Conservation (phyloP, 2,888 invertebrate species). For the Zygogramma bicolorata region DNA sequence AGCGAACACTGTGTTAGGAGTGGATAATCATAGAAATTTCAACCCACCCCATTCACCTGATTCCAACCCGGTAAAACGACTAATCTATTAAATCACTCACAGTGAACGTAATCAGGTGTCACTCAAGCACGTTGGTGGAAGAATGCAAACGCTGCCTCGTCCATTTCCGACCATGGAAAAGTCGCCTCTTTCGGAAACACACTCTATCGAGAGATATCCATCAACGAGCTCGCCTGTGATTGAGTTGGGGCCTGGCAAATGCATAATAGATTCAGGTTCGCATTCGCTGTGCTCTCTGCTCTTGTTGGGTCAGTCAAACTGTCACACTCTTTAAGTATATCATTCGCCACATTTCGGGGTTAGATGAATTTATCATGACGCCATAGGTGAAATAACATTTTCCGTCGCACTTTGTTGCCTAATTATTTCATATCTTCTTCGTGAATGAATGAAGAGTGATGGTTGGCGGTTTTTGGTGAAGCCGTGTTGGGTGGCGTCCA, state of each 20-base stretch:
- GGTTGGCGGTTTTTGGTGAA: background rate
- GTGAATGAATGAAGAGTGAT: slow-evolving; percentile 10
- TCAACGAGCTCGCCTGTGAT: slow-evolving; percentile 57
- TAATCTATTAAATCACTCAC: too few relatives aligned
- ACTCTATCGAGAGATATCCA: slow-evolving; percentile 52
- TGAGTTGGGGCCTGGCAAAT: slow-evolving; percentile 54
- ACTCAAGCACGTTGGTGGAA: background rate
- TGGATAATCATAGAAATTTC: too few relatives aligned
- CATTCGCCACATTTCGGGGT: slow-evolving; percentile 41
- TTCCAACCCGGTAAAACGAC: too few relatives aligned
- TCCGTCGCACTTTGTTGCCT: slow-evolving; percentile 21
- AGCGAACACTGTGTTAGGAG: too few relatives aligned
- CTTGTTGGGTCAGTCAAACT: slow-evolving; percentile 45
- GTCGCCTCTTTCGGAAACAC: slow-evolving; percentile 26
- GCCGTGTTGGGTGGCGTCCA: background rate
- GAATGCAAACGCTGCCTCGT: background rate
- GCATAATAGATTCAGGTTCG: slow-evolving; percentile 38
- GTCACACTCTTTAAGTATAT: slow-evolving; percentile 43
- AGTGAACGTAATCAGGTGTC: too few relatives aligned
- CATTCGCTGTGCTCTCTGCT: slow-evolving; percentile 33
- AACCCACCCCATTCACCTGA: too few relatives aligned
- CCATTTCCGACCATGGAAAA: background rate
- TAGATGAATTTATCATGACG: slow-evolving; percentile 37
- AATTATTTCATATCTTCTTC: slow-evolving; percentile 23
- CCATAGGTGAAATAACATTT: slow-evolving; percentile 30